Evolutionary conservation across 2,888 invertebrate species (phyloP), one percentile per base, ranked within the genome.

Genomic region (Smittia sp.): DNA sequence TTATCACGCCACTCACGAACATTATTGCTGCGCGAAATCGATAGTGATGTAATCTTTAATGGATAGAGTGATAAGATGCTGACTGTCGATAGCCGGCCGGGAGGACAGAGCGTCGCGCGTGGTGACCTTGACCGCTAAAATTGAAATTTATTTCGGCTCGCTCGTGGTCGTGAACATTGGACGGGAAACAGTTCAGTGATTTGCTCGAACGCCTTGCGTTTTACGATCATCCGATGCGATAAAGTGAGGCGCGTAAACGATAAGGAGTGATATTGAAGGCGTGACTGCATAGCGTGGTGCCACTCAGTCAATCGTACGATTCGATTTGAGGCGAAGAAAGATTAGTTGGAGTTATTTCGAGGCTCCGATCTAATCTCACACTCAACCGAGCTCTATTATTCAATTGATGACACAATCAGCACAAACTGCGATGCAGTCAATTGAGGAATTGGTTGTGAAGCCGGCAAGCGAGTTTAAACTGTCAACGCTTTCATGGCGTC

Each of bases 111-210:
- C 46, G 46, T 15, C n/a, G 6, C 46, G 46, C 46, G 6, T n/a
- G 46, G 13, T 18, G 58, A 58, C 58, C 58, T 58, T 58, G 58
- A 58, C 22, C 58, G 22, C 58, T 22, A 58, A 4, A 58, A 18
- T 52, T 11, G 15, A 52, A n/a, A n/a, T n/a, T 46, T 46, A 46
- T 58, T 22, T 58, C 22, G 22, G 22, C 22, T 4, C 22, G 58
- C 1, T 46, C 3, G n/a, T n/a, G n/a, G n/a, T n/a, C n/a, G n/a
- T 18, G 6, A 58, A 3, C 46, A n/a, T 46, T 15, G 46, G 11
- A 46, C 32, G 32, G 46, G 6, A 46, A 46, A 46, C 46, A 46
- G 46, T 46, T 46, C 46, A 3, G 39, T 39, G 4, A 46, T 46
- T 46, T 3, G 46, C 46, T 46, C 46, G 3, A 15, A 46, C 15